Base-by-base conservation (phyloP, 2,797 vertebrate species). In the Sandelia bainsii region DNA sequence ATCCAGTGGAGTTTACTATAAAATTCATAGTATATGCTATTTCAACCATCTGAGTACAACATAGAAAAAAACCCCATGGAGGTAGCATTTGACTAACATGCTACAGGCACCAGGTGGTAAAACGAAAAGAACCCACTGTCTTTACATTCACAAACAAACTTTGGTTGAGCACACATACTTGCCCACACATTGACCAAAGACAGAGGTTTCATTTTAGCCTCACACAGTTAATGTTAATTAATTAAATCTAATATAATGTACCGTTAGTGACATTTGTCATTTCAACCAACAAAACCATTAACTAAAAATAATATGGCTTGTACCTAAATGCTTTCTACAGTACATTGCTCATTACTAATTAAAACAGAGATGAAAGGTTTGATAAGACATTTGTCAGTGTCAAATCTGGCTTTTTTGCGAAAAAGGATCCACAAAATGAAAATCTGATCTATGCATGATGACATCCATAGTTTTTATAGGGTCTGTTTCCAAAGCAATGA, bases 1-100 rank as follows among this genome's bases (percentile, higher is more conserved):
- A 79, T 48, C 56, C 27, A 5, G 32, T 56, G 51, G 19, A 42
- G 64, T 75, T 85, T 60, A 67, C 58, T 34, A 50, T 51, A 51
- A 60, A 71, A 71, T 52, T n/a, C 25, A 51, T 1, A 32, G 27
- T 16, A 37, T 56, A 53, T 69, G 50, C 39, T 20, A 48, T 66
- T 75, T 72, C 40, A 37, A 52, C 53, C 49, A 11, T 44, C 19
- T 49, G 22, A 25, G 52, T 4, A 34, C 20, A 22, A 53, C 16
- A 69, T 16, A 16, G 40, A 42, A 59, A 19, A 29, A 52, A 56
- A n/a, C 44, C 12, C 52, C 6, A 44, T 6, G 25, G 10, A 46
- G 17, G 27, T 10, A 49, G 42, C 19, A 22, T 34, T 51, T 60
- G 20, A 67, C 60, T 64, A 54, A 67, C 58, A 54, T 23, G 44